These are phyloP conservation scores for Euwallacea fornicatus DNA, from an alignment of 1,140 invertebrate species.

Conservation along the genomic window DNA sequence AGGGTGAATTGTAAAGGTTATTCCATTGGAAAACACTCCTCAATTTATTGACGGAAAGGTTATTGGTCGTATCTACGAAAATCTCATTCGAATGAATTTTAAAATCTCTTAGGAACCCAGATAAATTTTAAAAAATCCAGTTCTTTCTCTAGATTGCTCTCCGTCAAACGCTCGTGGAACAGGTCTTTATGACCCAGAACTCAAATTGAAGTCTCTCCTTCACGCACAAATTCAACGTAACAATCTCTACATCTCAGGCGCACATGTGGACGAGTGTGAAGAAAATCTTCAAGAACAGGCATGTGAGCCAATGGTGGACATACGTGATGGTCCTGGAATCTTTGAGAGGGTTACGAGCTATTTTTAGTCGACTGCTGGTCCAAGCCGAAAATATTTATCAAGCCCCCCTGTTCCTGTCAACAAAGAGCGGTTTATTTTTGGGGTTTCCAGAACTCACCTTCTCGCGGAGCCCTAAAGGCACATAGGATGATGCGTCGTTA, in stretches of 20 bases:
- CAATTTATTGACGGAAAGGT: not conserved
- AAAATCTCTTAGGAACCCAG: not conserved
- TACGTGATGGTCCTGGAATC: slow-evolving; percentile 38
- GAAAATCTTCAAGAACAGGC: slow-evolving; percentile 48
- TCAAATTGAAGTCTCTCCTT: too few relatives aligned
- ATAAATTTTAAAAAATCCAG: not conserved
- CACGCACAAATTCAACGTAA: too few relatives aligned
- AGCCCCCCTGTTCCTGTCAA: not conserved
- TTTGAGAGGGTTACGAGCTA: slow-evolving; percentile 46
- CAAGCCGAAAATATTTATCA: not conserved
- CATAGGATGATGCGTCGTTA: not conserved
- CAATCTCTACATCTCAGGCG: not conserved
- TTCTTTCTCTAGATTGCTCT: not conserved
- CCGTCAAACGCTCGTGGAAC: too few relatives aligned
- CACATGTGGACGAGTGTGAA: slow-evolving; percentile 50
- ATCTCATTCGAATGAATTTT: too few relatives aligned
- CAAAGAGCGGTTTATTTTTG: not conserved
- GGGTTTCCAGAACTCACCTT: not conserved
- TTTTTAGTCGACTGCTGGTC: slow-evolving; percentile 40
- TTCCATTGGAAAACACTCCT: slow-evolving; percentile 12
- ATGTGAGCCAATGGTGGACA: slow-evolving; percentile 46
- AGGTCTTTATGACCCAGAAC: too few relatives aligned
- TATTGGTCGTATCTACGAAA: too few relatives aligned
- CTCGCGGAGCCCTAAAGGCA: too few relatives aligned
- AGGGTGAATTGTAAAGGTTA: slow-evolving; percentile 21